Base-by-base conservation (phyloP, 1,140 invertebrate species). In the Camponotus floridanus region DNA sequence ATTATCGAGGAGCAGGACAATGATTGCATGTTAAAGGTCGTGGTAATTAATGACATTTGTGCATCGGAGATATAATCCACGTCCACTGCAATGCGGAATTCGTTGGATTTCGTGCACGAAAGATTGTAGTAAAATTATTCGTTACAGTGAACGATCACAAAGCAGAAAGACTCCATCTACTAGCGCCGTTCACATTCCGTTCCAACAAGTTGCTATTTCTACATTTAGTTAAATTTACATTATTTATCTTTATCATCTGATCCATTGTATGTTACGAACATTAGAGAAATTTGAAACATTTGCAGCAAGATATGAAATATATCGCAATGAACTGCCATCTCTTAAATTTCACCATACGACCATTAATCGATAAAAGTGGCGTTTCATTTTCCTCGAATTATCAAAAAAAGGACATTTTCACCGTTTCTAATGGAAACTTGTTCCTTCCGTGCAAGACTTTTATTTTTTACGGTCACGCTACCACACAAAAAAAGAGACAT, bases 31-130 rank as follows among this genome's bases (percentile, higher is more conserved):
- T 31, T 13, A 81, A 59, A 81, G 65, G 21, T 36, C 55, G 39
- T 15, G 18, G 26, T 26, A 61, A 83, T 83, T 83, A 74, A 81
- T 83, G 68, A 74, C 57, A 83, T 74, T 62, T 33, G 79, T 83
- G 36, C 68, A 21, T 59, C n/a, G 55, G 55, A 68, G 36, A 59
- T 71, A 61, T 73, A 83, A 62, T 26, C 18, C 48, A 64, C 33
- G 51, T 57, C 51, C 57, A 65, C 81, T 57, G 81, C 81, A 85
- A 85, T 85, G 81, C 81, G 73, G 81, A 85, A 51, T 84, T 84
- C 36, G 61, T 78, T 15, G 39, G 62, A 31, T 51, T 65, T 85
- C 73, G 73, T 85, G 81, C 73, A 45, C 39, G 13, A 55, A 85
- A 78, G 62, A 78, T 85, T 64, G 45, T 11, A 45, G 36, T 13